These are phyloP conservation scores for Callocephalon fimbriatum DNA, from an alignment of 2,113 vertebrate species.

Conservation along the genomic window DNA sequence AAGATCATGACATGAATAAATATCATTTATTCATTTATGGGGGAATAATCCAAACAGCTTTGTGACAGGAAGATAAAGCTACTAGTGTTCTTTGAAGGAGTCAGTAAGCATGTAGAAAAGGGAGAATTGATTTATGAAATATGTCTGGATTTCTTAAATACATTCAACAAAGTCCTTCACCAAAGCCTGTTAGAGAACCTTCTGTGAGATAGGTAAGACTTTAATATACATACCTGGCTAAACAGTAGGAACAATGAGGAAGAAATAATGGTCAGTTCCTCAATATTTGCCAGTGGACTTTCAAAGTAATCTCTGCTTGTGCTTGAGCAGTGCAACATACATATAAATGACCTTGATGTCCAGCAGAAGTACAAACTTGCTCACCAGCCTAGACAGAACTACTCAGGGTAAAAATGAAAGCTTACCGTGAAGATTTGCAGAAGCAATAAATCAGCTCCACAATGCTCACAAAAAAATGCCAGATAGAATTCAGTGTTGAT, in stretches of 20 bases:
- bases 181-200: neutral
- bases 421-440: neutral
- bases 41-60: neutral
- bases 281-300: neutral
- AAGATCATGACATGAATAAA: neutral
- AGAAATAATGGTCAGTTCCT: neutral
- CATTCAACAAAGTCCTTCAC: neutral
- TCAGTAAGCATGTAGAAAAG: neutral
- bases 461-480: neutral
- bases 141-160: neutral
- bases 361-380: neutral
- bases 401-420: neutral
- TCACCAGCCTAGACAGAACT: neutral
- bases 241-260: neutral
- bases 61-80: neutral
- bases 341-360: neutral
- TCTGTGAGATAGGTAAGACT: neutral
- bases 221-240: neutral
- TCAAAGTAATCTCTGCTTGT: neutral
- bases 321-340: neutral
- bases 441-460: neutral
- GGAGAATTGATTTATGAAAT: neutral
- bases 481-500: neutral
- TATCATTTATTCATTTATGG: neutral
- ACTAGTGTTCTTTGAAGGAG: neutral